Evolutionary conservation across 2,113 vertebrate genomes (phyloP), one percentile per base, ranked within the genome.

Genomic region (Dendropsophus ebraccatus): DNA sequence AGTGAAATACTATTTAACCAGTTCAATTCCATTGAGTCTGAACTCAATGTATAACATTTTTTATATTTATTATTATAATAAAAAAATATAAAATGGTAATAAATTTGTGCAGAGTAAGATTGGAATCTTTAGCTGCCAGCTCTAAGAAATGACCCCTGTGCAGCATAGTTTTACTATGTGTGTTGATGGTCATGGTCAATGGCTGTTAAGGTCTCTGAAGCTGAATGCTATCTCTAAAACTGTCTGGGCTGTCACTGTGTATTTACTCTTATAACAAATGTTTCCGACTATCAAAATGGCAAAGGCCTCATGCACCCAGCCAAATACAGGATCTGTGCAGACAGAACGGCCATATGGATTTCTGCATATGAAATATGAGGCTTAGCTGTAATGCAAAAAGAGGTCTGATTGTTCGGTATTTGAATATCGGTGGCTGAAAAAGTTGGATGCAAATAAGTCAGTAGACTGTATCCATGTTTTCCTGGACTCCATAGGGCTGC

Each of bases 1-100:
- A 7, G 74, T 28, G 47, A 76, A 76, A 52, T 49, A 52, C 49
- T 23, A 49, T 45, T 75, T 75, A 75, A 75, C 45, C 37, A 47
- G 28, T 49, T 50, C 47, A 76, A 16, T 41, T 73, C 37, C 70
- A 45, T n/a, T 23, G 35, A n/a, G 37, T 73, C 70, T 73, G 12
- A 19, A 35, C 65, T 5, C 28, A 62, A 62, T 62, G 11, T 2
- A 32, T 30, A 67, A 14, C 62, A 32, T 69, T 41, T 41, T 41
- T 41, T 41, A 41, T 41, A 37, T 19, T 69, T 30, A 67, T 30
- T 30, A 14, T 16, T 69, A 69, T 35, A 69, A 69, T 35, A 69
- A 69, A 69, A 35, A 35, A 41, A 69, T 21, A 69, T 35, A 35
- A 17, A 69, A 30, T 35, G 30, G 32, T 69, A 35, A 69, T 69